phyloP scores from a whole-genome alignment of 2,797 vertebrate species.

The Notamacropus eugenii region DNA sequence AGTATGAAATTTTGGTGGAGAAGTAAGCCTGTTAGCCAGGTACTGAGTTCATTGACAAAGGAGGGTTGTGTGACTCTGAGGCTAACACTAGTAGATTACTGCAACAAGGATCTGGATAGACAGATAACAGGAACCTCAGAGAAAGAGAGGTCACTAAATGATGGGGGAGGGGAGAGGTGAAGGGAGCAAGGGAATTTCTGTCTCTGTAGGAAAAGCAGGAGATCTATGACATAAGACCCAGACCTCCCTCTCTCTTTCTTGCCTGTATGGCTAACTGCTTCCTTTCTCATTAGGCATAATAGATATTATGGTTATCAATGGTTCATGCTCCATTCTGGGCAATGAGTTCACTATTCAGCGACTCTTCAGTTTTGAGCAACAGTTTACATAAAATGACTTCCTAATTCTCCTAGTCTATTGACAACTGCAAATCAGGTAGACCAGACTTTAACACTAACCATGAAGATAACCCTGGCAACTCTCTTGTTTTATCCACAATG shows the following conservation, averaged over 20 bases:
- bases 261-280: too few relatives aligned
- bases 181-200: too few relatives aligned
- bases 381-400: slow-evolving; percentile 97
- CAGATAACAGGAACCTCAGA: too few relatives aligned
- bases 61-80: background rate
- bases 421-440: slow-evolving; percentile 96
- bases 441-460: slow-evolving; percentile 95
- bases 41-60: background rate
- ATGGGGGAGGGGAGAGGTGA: too few relatives aligned
- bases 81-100: too few relatives aligned
- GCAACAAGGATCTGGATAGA: too few relatives aligned
- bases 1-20: background rate
- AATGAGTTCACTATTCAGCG: slow-evolving; percentile 93
- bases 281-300: too few relatives aligned
- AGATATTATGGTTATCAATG: slow-evolving; percentile 78
- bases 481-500: slow-evolving; percentile 96
- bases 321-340: slow-evolving; percentile 94
- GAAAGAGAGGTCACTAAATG: too few relatives aligned
- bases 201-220: too few relatives aligned
- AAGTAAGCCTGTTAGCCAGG: background rate
- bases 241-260: too few relatives aligned
- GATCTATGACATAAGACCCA: too few relatives aligned
- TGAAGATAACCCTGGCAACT: slow-evolving; percentile 95
- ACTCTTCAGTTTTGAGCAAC: slow-evolving; percentile 94
- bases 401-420: slow-evolving; percentile 96